Percentiles rank a stretch among this genome's conserved stretches.
These are phyloP conservation scores for Drosophila bipectinata DNA, from an alignment of 1,140 invertebrate species.

Conservation along the genomic window DNA sequence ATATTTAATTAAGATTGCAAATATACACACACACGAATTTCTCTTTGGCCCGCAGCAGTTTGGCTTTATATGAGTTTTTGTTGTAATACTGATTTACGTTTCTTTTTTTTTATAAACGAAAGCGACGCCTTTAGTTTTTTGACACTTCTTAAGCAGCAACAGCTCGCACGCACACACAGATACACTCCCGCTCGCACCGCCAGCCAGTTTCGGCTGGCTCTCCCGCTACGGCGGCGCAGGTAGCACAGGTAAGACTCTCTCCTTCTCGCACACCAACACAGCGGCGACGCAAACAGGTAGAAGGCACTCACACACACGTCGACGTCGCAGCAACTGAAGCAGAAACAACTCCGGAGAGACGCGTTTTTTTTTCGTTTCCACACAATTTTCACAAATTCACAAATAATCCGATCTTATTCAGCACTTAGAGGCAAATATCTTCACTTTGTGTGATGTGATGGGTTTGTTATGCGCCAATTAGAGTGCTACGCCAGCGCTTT, in stretches of 20 bases:
- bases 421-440: constrained; percentile 1
- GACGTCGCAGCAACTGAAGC: constrained; percentile 55
- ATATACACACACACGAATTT: constrained; percentile 50
- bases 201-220: constrained; percentile 1
- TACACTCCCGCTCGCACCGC: background rate
- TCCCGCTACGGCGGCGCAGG: constrained; percentile 48
- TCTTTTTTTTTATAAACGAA: constrained; percentile 71
- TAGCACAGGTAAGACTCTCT: constrained; percentile 35
- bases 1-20: constrained; percentile 76
- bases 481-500: constrained; percentile 19
- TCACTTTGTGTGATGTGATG: constrained; percentile 5
- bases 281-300: constrained; percentile 68
- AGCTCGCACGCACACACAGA: constrained; percentile 10
- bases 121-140: constrained; percentile 76
- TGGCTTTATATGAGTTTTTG: background rate
- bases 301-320: constrained; percentile 47
- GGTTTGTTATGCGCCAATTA: constrained; percentile 15
- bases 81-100: constrained; percentile 39
- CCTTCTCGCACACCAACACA: constrained; percentile 36
- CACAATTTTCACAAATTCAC: constrained; percentile 42
- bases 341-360: constrained; percentile 59
- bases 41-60: constrained; percentile 52
- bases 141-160: constrained; percentile 61
- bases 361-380: constrained; percentile 68
- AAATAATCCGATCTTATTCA: constrained; percentile 19